These are phyloP conservation scores for Eurois occulta DNA, from an alignment of 2,888 invertebrate species.

Conservation along the genomic window DNA sequence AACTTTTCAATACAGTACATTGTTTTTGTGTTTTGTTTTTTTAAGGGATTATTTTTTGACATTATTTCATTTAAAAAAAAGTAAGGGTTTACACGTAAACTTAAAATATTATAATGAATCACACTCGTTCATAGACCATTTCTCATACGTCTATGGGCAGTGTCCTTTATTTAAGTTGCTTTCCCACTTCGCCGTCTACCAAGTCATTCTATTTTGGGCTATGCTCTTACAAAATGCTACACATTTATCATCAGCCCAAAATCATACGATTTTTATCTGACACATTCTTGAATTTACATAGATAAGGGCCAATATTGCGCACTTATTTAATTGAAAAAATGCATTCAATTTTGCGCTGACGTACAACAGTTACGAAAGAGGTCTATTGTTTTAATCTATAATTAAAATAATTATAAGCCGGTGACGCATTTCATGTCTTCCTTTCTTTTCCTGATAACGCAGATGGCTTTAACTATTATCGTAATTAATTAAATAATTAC, in stretches of 20 bases:
- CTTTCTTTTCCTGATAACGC: conserved; percentile 54
- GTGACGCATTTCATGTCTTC: conserved; percentile 41
- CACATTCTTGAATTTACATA: neutral
- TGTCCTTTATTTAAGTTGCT: neutral
- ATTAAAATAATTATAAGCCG: conserved; percentile 20
- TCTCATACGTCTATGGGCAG: neutral
- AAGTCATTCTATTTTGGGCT: conserved; percentile 5
- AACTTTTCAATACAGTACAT: neutral
- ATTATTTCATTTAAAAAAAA: neutral
- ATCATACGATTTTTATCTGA: conserved; percentile 35
- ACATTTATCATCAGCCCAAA: conserved; percentile 7
- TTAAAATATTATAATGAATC: no score
- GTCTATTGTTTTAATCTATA: conserved; percentile 38
- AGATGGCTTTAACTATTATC: conserved; percentile 40
- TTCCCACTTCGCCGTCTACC: neutral
- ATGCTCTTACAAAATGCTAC: neutral
- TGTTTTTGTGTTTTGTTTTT: neutral
- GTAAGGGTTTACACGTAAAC: neutral
- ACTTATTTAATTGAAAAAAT: conserved; percentile 16
- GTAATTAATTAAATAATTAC: conserved; percentile 33
- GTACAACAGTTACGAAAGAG: conserved; percentile 37
- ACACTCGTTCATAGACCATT: neutral
- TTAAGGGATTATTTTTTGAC: no score
- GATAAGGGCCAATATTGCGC: conserved; percentile 13
- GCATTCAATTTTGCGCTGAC: conserved; percentile 22